Evolutionary conservation across 2,113 vertebrate genomes (phyloP), one percentile per base, ranked within the genome.

Genomic region (Rostratula benghalensis): DNA sequence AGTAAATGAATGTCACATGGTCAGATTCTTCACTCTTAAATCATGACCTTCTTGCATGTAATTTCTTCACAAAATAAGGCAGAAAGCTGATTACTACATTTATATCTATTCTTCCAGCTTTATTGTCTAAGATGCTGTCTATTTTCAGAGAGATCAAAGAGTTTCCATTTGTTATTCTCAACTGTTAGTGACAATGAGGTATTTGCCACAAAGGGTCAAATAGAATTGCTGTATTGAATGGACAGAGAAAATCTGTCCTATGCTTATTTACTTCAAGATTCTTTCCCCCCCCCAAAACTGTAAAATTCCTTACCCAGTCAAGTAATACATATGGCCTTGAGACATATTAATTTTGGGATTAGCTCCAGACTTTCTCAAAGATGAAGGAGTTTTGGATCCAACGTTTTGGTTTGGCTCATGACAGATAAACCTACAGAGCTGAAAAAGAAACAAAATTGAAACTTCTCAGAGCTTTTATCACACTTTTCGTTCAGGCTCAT

Each of bases 241-340:
- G 43, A 60, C 10, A 54, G 9, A n/a, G 27, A 74, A 91, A 82
- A 79, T 31, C 1, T 48, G 5, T 71, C 5, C 50, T 61, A 12
- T 7, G 3, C 2, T 64, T 83, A 8, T 23, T 33, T 46, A 81
- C 12, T 82, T 71, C 3, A 16, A 75, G 64, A 60, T 20, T 20
- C 17, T 15, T 51, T 28, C 25, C 10, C 6, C 13, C 7, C 7
- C 4, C 6, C 1, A 3, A 6, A 9, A 13, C 2, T 24, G 11
- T 17, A 46, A 59, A 56, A 48, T 28, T 46, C 24, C 14, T 45
- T 39, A 56, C 9, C 10, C 28, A 46, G 12, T 19, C 21, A 51
- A 9, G 37, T 67, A 53, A 19, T 12, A 57, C 10, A 9, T 7
- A 7, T 54, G 19, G 1, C 13, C 15, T 4, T 19, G 11, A 37